Evolutionary conservation across 2,797 vertebrate species (phyloP).

Genomic region (Sebastes itinus): DNA sequence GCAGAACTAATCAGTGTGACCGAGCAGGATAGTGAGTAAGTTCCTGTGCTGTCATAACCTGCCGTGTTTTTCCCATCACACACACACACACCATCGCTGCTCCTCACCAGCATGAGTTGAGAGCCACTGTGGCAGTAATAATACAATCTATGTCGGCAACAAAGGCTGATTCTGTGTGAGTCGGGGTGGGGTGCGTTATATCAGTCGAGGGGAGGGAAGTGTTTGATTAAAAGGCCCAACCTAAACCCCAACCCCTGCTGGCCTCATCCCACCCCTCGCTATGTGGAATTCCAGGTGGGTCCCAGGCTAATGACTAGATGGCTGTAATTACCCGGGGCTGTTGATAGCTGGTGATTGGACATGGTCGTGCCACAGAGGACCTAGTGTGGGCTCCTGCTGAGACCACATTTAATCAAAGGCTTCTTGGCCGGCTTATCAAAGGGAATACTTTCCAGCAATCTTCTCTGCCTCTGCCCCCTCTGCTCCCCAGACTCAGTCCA

Average conservation of each 20-base stretch:
- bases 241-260: constrained; percentile 66
- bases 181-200: constrained; percentile 52
- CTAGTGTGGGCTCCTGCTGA: constrained; percentile 76
- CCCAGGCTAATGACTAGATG: constrained; percentile 77
- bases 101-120: constrained; percentile 25
- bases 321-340: constrained; percentile 78
- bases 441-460: constrained; percentile 80
- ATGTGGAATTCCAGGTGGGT: constrained; percentile 81
- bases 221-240: constrained; percentile 76
- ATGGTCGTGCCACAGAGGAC: constrained; percentile 77
- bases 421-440: constrained; percentile 82
- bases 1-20: constrained; percentile 36
- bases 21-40: constrained; percentile 10
- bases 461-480: constrained; percentile 66
- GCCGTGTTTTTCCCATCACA: constrained; percentile 25
- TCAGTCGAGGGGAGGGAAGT: constrained; percentile 68
- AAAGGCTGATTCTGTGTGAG: constrained; percentile 68
- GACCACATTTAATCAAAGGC: constrained; percentile 80
- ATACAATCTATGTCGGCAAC: constrained; percentile 56
- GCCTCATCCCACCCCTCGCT: constrained; percentile 63
- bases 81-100: background rate
- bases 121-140: constrained; percentile 38
- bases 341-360: constrained; percentile 80
- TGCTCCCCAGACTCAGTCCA: constrained; percentile 54
- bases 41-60: constrained; percentile 41